Evolutionary conservation across 2,888 invertebrate genomes (phyloP).

Genomic region (Rhorus exstirpatorius): DNA sequence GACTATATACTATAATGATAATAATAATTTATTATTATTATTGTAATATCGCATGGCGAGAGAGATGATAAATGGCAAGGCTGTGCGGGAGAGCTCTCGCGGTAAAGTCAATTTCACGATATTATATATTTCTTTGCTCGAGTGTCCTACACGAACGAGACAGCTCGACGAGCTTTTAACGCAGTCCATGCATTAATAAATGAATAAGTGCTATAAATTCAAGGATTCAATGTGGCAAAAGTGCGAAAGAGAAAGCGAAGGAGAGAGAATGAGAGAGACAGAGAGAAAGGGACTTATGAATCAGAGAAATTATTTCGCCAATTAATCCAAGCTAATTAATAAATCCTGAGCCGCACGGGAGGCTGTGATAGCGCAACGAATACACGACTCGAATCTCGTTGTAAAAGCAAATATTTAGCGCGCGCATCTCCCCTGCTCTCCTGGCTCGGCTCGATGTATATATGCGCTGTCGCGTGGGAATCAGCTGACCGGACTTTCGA

Average conservation of each 20-base stretch:
- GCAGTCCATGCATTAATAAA: conserved; percentile 80
- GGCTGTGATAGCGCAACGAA: conserved; percentile 49
- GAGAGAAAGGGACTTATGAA: conserved; percentile 21
- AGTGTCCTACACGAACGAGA: no score
- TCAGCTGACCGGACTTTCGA: conserved; percentile 63
- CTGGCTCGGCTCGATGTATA: neutral
- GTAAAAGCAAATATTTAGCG: conserved; percentile 61
- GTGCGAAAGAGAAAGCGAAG: neutral
- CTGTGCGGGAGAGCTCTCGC: neutral
- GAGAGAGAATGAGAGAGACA: neutral
- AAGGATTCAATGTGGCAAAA: conserved; percentile 16
- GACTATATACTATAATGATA: no score
- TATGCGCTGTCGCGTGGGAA: conserved; percentile 65
- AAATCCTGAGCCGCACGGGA: conserved; percentile 7
- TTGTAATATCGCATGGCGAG: no score
- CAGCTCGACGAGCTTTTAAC: conserved; percentile 79
- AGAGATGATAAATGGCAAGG: neutral
- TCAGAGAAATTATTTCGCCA: conserved; percentile 53
- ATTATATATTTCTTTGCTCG: neutral
- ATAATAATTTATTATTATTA: no score
- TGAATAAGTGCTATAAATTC: conserved; percentile 77
- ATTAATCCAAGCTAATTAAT: conserved; percentile 67
- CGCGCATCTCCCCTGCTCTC: conserved; percentile 41
- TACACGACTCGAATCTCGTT: conserved; percentile 9
- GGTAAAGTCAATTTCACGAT: neutral